phyloP scores from a whole-genome alignment of 1,140 invertebrate genomes.

The Palaemon carinicauda region DNA sequence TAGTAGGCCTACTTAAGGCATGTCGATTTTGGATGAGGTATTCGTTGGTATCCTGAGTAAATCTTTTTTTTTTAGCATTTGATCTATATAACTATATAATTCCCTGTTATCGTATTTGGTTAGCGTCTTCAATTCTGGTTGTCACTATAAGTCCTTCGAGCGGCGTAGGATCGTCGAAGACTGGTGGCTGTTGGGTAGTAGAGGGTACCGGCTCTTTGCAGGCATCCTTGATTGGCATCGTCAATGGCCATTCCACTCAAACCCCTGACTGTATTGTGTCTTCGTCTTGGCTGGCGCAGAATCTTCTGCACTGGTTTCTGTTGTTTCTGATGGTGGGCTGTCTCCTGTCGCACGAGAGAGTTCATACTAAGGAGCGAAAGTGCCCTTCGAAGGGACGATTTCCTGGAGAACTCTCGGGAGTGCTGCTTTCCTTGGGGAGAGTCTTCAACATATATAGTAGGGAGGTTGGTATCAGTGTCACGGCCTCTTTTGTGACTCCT shows the following conservation, averaged over 20 bases:
- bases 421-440: conserved; percentile 3
- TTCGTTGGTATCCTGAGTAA: not conserved
- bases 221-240: not conserved
- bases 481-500: conserved; percentile 26
- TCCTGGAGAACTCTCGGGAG: not conserved
- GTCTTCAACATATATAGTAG: conserved; percentile 45
- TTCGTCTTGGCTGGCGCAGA: conserved; percentile 28
- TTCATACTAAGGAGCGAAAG: conserved; percentile 47
- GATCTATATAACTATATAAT: not conserved
- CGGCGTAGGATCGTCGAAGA: conserved; percentile 5
- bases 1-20: too few species aligned
- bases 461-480: conserved; percentile 40
- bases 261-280: conserved; percentile 39
- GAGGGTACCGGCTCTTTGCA: conserved; percentile 23
- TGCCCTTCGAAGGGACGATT: conserved; percentile 31
- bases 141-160: conserved; percentile 25
- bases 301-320: conserved; percentile 45
- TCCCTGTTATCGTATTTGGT: not conserved
- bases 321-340: not conserved
- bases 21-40: too few species aligned
- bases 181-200: conserved; percentile 40
- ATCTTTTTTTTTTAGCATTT: not conserved
- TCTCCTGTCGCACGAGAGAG: conserved; percentile 15
- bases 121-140: not conserved
- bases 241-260: conserved; percentile 47